Evolutionary conservation across 2,797 vertebrate species (phyloP).

Genomic region (Lateolabrax maculatus): DNA sequence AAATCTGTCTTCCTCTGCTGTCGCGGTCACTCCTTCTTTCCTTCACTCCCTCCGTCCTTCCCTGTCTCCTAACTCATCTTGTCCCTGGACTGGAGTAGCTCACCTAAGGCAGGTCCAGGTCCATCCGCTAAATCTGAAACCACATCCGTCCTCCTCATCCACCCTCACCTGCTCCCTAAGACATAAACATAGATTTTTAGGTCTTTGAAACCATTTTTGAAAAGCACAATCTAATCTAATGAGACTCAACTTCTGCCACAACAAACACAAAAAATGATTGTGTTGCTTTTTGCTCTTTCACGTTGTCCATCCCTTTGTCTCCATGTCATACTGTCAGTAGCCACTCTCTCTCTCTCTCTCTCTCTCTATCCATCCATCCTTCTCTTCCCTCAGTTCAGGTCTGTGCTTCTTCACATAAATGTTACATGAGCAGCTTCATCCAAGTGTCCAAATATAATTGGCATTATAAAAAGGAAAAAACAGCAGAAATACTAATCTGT

Average conservation of each 20-base stretch:
- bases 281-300: not conserved
- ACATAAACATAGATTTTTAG: not conserved
- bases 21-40: not conserved
- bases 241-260: not conserved
- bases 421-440: not conserved
- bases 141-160: not conserved
- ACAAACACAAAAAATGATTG: too few relatives aligned
- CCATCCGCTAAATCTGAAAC: not conserved
- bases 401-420: conserved; percentile 7
- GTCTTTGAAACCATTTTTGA: not conserved
- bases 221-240: too few relatives aligned
- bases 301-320: not conserved
- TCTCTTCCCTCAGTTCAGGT: not conserved
- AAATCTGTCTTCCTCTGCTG: not conserved
- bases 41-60: not conserved
- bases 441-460: conserved; percentile 23
- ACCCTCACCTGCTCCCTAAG: not conserved
- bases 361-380: not conserved
- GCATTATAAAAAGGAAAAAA: not conserved
- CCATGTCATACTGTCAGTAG: not conserved
- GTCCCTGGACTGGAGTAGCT: not conserved
- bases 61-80: not conserved
- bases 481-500: conserved; percentile 1
- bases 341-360: not conserved
- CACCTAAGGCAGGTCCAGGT: not conserved